A percentile compares a stretch with the other conserved stretches of the same genome.
These are phyloP conservation scores for Philereme vetulata DNA, from an alignment of 2,888 invertebrate species.

Conservation along the genomic window DNA sequence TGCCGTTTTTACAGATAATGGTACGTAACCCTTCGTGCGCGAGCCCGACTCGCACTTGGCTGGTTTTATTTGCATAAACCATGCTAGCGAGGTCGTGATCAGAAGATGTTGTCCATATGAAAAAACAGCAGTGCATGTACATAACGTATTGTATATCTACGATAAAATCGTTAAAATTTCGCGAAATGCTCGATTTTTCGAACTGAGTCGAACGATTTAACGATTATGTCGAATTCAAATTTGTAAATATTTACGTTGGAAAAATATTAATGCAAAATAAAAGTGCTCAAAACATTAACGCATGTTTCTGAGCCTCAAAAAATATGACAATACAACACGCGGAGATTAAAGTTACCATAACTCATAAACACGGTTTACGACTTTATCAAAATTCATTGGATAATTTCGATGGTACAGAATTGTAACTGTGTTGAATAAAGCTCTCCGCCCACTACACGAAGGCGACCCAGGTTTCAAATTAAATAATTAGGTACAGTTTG, in stretches of 20 bases:
- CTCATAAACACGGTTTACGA: constrained; percentile 14
- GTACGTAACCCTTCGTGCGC: no score
- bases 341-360: constrained; percentile 9
- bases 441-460: constrained; percentile 13
- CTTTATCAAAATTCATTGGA: constrained; percentile 29
- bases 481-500: constrained; percentile 2
- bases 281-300: constrained; percentile 2
- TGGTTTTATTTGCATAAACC: no score
- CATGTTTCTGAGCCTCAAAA: constrained; percentile 12
- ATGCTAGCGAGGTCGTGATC: no score
- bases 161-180: no score
- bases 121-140: no score
- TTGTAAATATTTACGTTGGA: not conserved
- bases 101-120: no score
- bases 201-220: no score
- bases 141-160: no score
- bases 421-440: constrained; percentile 12
- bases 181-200: no score
- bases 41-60: no score
- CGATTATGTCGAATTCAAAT: no score
- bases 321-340: constrained; percentile 8
- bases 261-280: not conserved
- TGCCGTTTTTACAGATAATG: no score
- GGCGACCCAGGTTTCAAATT: constrained; percentile 6
- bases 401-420: constrained; percentile 17